Conservation (phyloP, 2,888 invertebrate species). For the Crocallis elinguaria region DNA sequence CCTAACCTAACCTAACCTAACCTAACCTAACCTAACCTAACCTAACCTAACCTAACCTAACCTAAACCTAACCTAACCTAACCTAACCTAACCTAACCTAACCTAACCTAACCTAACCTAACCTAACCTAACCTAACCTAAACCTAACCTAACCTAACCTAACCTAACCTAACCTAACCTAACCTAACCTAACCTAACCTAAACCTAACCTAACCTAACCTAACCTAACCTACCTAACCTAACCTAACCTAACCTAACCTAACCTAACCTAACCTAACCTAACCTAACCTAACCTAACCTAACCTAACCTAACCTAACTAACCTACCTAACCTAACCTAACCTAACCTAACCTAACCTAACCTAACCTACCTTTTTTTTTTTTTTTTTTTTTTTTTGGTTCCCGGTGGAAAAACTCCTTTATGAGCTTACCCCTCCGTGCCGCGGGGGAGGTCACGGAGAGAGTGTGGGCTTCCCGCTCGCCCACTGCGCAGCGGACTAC, state of each 20-base stretch:
- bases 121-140: conserved; percentile 14
- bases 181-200: background rate
- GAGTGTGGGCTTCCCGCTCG: too few relatives aligned
- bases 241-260: conserved; percentile 10
- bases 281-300: conserved; percentile 28
- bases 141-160: conserved; percentile 16
- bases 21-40: background rate
- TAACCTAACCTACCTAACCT: too few relatives aligned
- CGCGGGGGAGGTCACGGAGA: too few relatives aligned
- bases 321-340: conserved; percentile 29
- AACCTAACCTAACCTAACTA: conserved; percentile 30
- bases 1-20: background rate
- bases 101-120: background rate
- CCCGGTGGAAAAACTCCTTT: too few relatives aligned
- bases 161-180: background rate
- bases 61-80: background rate
- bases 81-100: background rate
- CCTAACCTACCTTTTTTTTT: conserved; percentile 29
- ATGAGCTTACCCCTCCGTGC: too few relatives aligned
- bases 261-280: conserved; percentile 27
- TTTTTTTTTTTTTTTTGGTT: too few relatives aligned
- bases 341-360: conserved; percentile 30
- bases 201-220: too few relatives aligned
- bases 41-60: background rate
- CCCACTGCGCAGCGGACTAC: too few relatives aligned